These are phyloP conservation scores for Ianthella basta DNA, from an alignment of 37 sponge, comb jelly and placozoan genomes.

Conservation along the genomic window DNA sequence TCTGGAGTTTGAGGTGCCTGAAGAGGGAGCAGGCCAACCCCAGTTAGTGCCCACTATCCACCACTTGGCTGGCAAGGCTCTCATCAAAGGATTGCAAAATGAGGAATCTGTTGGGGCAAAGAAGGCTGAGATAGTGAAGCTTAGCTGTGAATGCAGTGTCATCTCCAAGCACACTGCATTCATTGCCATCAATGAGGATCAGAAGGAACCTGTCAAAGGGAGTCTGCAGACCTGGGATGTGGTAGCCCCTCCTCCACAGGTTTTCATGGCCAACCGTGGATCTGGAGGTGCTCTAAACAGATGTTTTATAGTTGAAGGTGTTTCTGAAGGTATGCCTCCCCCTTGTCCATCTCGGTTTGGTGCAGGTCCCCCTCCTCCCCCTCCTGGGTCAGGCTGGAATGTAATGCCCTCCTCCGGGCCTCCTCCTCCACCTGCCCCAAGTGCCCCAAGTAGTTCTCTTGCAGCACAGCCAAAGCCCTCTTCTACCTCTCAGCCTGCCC, in stretches of 20 bases:
- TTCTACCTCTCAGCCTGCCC: background rate
- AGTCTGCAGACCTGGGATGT: conserved; percentile 61
- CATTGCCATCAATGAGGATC: conserved; percentile 72
- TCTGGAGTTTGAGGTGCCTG: conserved; percentile 37
- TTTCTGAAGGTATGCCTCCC: background rate
- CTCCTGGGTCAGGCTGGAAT: background rate
- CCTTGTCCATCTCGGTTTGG: background rate
- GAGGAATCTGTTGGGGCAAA: background rate
- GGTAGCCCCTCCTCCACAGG: background rate
- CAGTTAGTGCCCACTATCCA: conserved; percentile 44
- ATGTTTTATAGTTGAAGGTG: no score
- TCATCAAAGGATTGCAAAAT: conserved; percentile 46
- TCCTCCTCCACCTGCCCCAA: no score
- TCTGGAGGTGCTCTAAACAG: no score
- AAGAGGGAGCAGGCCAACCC: background rate
- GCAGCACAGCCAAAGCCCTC: background rate
- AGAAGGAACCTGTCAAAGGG: conserved; percentile 60
- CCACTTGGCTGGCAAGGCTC: conserved; percentile 77
- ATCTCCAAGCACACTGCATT: conserved; percentile 72
- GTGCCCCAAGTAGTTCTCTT: background rate
- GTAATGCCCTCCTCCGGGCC: background rate
- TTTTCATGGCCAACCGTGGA: no score
- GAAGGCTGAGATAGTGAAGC: conserved; percentile 47
- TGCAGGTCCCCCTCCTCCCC: conserved; percentile 20
- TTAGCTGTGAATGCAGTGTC: conserved; percentile 70